These are phyloP conservation scores for Menidia menidia DNA, from an alignment of 2,797 vertebrate genomes.

Conservation along the genomic window DNA sequence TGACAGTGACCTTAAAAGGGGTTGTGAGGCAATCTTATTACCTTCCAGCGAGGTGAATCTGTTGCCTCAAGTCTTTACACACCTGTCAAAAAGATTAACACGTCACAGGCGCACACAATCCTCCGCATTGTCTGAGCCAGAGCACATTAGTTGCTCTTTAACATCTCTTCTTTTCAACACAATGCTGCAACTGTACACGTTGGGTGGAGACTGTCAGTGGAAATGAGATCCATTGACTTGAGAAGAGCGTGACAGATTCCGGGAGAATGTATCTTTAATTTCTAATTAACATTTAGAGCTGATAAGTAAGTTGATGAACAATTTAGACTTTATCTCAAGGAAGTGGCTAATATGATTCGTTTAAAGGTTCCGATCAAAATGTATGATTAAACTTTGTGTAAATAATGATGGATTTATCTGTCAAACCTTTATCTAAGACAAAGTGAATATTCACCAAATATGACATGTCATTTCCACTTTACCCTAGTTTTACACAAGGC, in stretches of 20 bases:
- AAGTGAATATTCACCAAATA: no score
- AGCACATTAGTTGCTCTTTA: constrained; percentile 48
- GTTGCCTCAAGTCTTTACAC: constrained; percentile 44
- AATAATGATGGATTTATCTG: constrained; percentile 28
- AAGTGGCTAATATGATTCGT: constrained; percentile 1
- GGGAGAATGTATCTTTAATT: constrained; percentile 16
- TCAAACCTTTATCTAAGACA: constrained; percentile 13
- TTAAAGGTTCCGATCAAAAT: background rate
- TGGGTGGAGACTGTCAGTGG: constrained; percentile 30
- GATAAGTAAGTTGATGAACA: constrained; percentile 22
- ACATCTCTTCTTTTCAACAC: constrained; percentile 42
- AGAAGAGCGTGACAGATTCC: constrained; percentile 32
- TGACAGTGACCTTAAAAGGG: background rate
- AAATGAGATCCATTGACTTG: constrained; percentile 5
- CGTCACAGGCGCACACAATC: constrained; percentile 42
- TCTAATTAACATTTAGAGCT: background rate
- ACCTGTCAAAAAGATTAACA: constrained; percentile 60
- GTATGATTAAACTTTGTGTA: constrained; percentile 25
- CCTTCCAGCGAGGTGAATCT: constrained; percentile 34
- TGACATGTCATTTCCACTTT: constrained; percentile 16
- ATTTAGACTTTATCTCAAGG: constrained; percentile 39
- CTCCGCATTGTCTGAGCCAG: constrained; percentile 49
- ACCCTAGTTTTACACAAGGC: constrained; percentile 29
- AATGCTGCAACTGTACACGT: constrained; percentile 36
- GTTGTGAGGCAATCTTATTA: constrained; percentile 39